Percentiles rank a stretch among this genome's conserved stretches.
phyloP scores from a whole-genome alignment of 2,888 invertebrate species.

The Poecilobothrus nobilitatus region DNA sequence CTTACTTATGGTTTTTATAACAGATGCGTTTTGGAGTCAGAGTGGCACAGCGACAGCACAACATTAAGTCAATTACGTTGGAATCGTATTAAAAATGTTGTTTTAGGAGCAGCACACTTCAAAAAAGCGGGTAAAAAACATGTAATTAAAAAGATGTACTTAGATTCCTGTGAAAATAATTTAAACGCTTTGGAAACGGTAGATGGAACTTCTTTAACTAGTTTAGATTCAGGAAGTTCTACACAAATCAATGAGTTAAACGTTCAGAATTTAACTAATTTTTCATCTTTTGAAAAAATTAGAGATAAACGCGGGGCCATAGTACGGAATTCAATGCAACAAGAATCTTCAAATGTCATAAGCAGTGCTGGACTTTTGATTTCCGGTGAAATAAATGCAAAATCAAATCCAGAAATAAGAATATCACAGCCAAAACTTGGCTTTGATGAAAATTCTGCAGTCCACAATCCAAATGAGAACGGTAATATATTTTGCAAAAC shows the following conservation, averaged over 20 bases:
- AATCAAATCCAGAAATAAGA: conserved; percentile 19
- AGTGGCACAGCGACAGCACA: conserved; percentile 81
- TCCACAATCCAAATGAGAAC: not conserved
- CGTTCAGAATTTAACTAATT: conserved; percentile 38
- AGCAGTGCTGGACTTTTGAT: conserved; percentile 51
- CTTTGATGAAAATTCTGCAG: not conserved
- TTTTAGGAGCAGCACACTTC: conserved; percentile 83
- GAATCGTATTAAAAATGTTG: conserved; percentile 88
- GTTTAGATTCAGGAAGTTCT: conserved; percentile 40
- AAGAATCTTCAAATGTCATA: conserved; percentile 37
- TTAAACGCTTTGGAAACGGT: conserved; percentile 40
- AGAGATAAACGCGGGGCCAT: conserved; percentile 56
- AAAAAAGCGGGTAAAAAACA: conserved; percentile 64
- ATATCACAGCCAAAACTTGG: conserved; percentile 9
- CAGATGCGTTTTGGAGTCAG: conserved; percentile 82
- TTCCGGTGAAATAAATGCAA: conserved; percentile 37
- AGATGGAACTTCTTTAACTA: conserved; percentile 43
- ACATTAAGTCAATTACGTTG: conserved; percentile 72
- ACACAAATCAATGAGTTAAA: conserved; percentile 24
- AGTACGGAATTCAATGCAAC: conserved; percentile 48
- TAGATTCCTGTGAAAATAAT: conserved; percentile 40
- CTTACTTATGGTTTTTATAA: conserved; percentile 87
- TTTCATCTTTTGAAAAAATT: conserved; percentile 50
- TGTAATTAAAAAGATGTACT: conserved; percentile 45
- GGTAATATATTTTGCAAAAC: not conserved